Evolutionary conservation across 2,113 vertebrate species (phyloP).

Genomic region (Melanerpes formicivorus): DNA sequence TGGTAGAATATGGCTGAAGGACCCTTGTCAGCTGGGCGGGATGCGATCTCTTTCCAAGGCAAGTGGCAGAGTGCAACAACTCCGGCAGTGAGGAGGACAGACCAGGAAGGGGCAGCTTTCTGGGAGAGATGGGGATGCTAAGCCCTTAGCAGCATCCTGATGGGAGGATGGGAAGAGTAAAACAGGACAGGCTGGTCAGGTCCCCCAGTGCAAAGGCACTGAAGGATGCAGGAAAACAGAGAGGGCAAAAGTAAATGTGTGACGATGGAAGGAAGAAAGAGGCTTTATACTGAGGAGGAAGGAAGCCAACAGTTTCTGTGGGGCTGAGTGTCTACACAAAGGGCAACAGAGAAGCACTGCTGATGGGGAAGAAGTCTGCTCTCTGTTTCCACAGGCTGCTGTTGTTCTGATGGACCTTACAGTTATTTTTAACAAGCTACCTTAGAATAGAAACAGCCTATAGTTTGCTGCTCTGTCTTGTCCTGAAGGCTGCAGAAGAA

Average conservation of each 20-base stretch:
- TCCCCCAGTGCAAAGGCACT: neutral
- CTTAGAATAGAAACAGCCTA: neutral
- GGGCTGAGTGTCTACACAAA: neutral
- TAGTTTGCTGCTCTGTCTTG: neutral
- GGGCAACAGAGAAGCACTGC: neutral
- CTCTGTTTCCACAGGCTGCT: neutral
- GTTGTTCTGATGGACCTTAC: neutral
- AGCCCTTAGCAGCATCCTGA: neutral
- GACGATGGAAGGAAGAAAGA: neutral
- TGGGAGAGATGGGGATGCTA: neutral
- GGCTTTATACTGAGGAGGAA: neutral
- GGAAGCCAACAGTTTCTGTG: neutral
- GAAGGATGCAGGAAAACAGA: neutral
- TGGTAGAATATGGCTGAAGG: conserved; percentile 29
- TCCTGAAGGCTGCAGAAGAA: neutral
- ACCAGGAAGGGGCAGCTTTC: neutral
- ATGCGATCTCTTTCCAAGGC: neutral
- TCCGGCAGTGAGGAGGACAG: fast-evolving
- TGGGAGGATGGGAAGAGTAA: neutral
- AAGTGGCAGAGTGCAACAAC: neutral
- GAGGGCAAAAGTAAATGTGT: neutral
- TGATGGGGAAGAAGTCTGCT: neutral
- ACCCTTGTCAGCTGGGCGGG: conserved; percentile 18
- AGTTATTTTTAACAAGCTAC: neutral
- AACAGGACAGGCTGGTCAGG: neutral